Percentiles rank a stretch among this genome's conserved stretches.
Conservation (phyloP, 2,113 vertebrate species). For the Tachuris rubrigastra region DNA sequence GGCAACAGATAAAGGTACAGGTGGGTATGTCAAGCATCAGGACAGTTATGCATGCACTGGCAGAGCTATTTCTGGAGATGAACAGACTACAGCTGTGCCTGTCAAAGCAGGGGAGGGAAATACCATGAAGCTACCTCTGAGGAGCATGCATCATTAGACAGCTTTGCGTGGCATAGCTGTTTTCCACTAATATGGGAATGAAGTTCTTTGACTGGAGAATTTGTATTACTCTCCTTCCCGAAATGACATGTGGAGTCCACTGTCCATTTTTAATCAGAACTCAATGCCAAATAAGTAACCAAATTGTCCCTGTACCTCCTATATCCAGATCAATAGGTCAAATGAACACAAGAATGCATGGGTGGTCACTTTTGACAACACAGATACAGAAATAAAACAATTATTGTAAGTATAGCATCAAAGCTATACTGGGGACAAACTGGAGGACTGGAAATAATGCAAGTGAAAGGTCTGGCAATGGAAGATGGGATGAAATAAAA, state of each 20-base stretch:
- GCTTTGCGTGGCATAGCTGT: not conserved
- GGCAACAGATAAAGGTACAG: not conserved
- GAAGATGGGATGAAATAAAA: not conserved
- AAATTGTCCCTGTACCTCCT: not conserved
- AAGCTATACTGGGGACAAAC: not conserved
- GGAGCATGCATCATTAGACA: not conserved
- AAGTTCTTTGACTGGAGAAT: not conserved
- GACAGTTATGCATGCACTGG: not conserved
- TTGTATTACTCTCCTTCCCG: not conserved
- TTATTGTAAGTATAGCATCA: not conserved
- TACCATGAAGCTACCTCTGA: not conserved
- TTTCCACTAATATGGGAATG: not conserved
- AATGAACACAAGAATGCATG: not conserved
- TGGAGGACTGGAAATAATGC: not conserved
- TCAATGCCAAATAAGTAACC: not conserved
- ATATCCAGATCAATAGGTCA: not conserved
- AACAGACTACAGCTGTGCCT: not conserved
- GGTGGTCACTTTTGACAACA: not conserved
- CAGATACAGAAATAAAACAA: not conserved
- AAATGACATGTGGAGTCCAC: not conserved
- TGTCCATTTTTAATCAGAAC: not conserved
- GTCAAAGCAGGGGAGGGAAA: not conserved
- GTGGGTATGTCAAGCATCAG: not conserved
- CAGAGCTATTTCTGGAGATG: conserved; percentile 9
- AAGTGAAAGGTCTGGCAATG: not conserved